Evolutionary conservation across 2,113 vertebrate genomes (phyloP).

Genomic region (Coptodon bakossiorum): DNA sequence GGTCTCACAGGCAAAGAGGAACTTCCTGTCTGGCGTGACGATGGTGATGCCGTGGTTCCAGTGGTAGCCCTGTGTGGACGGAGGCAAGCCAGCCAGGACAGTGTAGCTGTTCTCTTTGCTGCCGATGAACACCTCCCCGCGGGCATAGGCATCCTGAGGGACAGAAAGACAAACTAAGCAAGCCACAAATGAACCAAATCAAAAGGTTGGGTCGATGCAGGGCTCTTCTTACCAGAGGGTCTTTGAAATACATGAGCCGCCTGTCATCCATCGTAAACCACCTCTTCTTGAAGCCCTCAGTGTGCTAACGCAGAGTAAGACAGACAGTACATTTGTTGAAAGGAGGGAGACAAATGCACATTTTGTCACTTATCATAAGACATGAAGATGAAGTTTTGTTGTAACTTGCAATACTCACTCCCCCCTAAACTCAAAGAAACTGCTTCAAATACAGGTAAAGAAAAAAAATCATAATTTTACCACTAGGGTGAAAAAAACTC

Average conservation of each 20-base stretch:
- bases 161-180: not conserved
- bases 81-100: constrained; percentile 83
- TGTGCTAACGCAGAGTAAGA: constrained; percentile 74
- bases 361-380: not conserved
- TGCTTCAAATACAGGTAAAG: not conserved
- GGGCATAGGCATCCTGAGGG: constrained; percentile 87
- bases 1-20: constrained; percentile 91
- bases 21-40: constrained; percentile 90
- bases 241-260: constrained; percentile 96
- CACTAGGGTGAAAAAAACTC: fast-evolving
- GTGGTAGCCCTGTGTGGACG: constrained; percentile 84
- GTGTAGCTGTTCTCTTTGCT: constrained; percentile 94
- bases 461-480: not conserved
- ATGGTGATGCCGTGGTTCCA: constrained; percentile 95
- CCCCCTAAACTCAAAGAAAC: not conserved
- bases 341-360: not conserved
- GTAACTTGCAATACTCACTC: not conserved
- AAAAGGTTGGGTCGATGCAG: not conserved
- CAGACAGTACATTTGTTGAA: not conserved
- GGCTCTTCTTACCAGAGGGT: constrained; percentile 83
- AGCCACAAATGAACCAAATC: not conserved
- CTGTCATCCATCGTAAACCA: constrained; percentile 98
- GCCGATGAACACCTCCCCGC: constrained; percentile 96
- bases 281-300: constrained; percentile 93
- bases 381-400: not conserved